These are phyloP conservation scores for Archivesica marissinica DNA, from an alignment of 1,140 invertebrate genomes.

Conservation along the genomic window DNA sequence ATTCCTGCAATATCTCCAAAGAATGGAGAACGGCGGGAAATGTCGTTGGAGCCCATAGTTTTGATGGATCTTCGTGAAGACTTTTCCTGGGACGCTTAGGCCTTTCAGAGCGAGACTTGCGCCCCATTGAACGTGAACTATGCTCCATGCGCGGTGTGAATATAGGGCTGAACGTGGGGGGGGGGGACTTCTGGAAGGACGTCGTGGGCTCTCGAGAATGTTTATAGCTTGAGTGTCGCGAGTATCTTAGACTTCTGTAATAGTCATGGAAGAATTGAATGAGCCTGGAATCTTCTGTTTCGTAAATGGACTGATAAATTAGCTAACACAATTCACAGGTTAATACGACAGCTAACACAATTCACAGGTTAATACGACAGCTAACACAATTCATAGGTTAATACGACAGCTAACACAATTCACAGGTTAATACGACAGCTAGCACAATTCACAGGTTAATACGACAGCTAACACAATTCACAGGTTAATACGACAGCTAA, in stretches of 20 bases:
- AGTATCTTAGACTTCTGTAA: conserved; percentile 17
- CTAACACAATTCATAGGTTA: too few relatives aligned
- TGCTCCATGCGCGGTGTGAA: conserved; percentile 38
- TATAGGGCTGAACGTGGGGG: background rate
- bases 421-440: too few relatives aligned
- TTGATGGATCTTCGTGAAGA: conserved; percentile 53
- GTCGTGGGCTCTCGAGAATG: background rate
- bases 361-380: too few relatives aligned
- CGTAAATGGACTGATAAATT: too few relatives aligned
- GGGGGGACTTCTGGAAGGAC: conserved; percentile 38
- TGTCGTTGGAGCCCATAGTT: conserved; percentile 25
- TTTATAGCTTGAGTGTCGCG: background rate
- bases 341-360: too few relatives aligned
- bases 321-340: too few relatives aligned
- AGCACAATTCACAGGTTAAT: too few relatives aligned
- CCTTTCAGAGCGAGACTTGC: background rate
- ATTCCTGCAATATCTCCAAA: conserved; percentile 38
- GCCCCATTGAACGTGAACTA: conserved; percentile 36
- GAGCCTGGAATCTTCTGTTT: conserved; percentile 56
- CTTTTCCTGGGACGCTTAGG: conserved; percentile 39
- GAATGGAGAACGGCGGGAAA: conserved; percentile 39
- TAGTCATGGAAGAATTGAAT: conserved; percentile 29
- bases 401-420: too few relatives aligned
- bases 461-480: too few relatives aligned
- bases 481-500: too few relatives aligned